These are phyloP conservation scores for Melospiza melodia DNA, from an alignment of 2,113 vertebrate genomes.

Conservation along the genomic window DNA sequence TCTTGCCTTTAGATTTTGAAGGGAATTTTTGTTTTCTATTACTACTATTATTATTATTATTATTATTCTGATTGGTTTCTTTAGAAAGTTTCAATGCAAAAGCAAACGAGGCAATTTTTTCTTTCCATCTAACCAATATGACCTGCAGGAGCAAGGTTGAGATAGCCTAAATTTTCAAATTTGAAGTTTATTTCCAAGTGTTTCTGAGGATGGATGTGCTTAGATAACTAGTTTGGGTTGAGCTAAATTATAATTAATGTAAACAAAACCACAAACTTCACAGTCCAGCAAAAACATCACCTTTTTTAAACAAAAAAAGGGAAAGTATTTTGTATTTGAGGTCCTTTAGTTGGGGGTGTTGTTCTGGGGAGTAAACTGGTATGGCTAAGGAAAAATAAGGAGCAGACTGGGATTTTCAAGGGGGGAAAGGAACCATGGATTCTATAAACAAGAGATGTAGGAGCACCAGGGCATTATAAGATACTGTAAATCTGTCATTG, in stretches of 20 bases:
- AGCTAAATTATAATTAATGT: background rate
- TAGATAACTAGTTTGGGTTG: background rate
- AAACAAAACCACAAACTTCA: background rate
- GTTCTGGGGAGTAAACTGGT: background rate
- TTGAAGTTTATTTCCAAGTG: background rate
- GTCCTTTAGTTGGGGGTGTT: background rate
- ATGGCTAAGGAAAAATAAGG: background rate
- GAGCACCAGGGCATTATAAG: background rate
- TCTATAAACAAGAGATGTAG: background rate
- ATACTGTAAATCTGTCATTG: background rate
- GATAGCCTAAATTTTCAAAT: background rate
- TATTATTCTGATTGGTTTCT: background rate
- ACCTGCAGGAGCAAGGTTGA: background rate
- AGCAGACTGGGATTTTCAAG: background rate
- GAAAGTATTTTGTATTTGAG: accelerated
- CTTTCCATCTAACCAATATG: background rate
- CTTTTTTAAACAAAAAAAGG: background rate
- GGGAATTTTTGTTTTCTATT: background rate
- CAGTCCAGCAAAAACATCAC: background rate
- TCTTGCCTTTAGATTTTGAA: background rate
- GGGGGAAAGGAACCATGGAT: background rate
- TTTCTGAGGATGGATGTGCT: background rate
- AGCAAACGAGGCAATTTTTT: background rate
- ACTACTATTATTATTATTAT: too few species aligned
- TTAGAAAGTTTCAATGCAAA: background rate